A percentile compares a stretch with the other conserved stretches of the same genome.
Evolutionary conservation across 2,113 vertebrate genomes (phyloP).

Genomic region (Pogona vitticeps): DNA sequence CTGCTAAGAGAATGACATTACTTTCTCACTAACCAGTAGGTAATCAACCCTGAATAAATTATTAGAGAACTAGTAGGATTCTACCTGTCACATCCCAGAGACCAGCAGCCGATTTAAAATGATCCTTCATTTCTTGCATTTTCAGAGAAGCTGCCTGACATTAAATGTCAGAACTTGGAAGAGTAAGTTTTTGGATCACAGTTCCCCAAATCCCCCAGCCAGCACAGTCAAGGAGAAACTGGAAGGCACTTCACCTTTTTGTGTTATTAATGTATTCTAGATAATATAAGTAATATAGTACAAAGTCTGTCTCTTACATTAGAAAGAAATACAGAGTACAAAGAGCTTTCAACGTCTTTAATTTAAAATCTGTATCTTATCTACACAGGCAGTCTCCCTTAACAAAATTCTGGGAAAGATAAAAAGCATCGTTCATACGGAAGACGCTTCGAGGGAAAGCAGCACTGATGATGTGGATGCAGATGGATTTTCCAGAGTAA

Average conservation of each 20-base stretch:
- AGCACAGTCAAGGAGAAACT: too few relatives aligned
- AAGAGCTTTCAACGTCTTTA: not conserved
- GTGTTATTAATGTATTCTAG: not conserved
- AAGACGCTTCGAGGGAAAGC: conserved; percentile 54
- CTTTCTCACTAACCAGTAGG: too few relatives aligned
- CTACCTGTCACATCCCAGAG: too few relatives aligned
- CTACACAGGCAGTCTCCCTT: conserved; percentile 35
- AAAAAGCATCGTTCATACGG: conserved; percentile 59
- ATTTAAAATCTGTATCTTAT: not conserved
- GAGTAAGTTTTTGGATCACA: too few relatives aligned
- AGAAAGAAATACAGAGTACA: not conserved
- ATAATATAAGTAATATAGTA: not conserved
- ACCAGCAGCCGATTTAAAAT: too few relatives aligned
- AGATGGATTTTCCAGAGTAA: conserved; percentile 16
- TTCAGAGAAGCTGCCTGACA: too few relatives aligned
- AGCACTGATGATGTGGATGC: conserved; percentile 36
- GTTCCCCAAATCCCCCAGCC: too few relatives aligned
- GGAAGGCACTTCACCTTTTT: not conserved
- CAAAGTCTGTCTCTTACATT: not conserved
- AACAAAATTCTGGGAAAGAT: conserved; percentile 51
- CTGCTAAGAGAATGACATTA: too few relatives aligned
- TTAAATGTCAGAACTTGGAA: too few relatives aligned
- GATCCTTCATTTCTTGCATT: too few relatives aligned
- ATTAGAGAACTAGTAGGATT: too few relatives aligned
- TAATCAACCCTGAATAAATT: too few relatives aligned